Evolutionary conservation across 1,140 invertebrate species (phyloP), one percentile per base, ranked within the genome.

Genomic region (Drosophila equinoxialis): DNA sequence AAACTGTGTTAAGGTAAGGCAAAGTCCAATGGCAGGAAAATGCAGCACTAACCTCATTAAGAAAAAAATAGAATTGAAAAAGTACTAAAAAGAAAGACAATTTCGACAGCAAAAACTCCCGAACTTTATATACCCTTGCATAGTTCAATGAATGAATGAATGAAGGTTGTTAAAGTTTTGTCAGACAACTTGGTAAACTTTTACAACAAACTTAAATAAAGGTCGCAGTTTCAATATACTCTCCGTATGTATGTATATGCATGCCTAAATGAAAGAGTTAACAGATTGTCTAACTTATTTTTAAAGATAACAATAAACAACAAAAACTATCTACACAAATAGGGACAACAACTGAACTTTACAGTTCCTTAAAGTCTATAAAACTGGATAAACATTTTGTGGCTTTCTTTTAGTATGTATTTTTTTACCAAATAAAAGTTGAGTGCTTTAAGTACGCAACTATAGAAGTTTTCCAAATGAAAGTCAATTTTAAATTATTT

Each of bases 1-100:
- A 68, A 79, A 79, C 76, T 83, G 81, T 80, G 77, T 62, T 75
- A 75, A 75, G 82, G 79, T 79, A 87, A 77, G 63, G 73, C 55
- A 51, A 63, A 68, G 58, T 54, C 37, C 63, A 66, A 64, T 7
- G 48, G 45, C 41, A 58, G 62, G 35, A 83, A 79, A 79, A 78
- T 73, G 70, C 71, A 79, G 66, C 75, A 87, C 76, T 87, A 86
- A 86, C 76, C 79, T 86, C 79, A 86, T 87, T 86, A 87, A 82
- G 74, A 79, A 71, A 55, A 87, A 82, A 78, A 79, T 68, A 59
- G 61, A 81, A 72, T 82, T 66, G 76, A 42, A 59, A 69, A 73
- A 76, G 73, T 66, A 70, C 35, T 54, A 26, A 60, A 30, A 61
- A 69, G 59, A 76, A 75, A 76, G 73, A 70, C 59, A 76, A 76